phyloP scores from a whole-genome alignment of 2,888 invertebrate genomes.

The Pseudococcus viburni region DNA sequence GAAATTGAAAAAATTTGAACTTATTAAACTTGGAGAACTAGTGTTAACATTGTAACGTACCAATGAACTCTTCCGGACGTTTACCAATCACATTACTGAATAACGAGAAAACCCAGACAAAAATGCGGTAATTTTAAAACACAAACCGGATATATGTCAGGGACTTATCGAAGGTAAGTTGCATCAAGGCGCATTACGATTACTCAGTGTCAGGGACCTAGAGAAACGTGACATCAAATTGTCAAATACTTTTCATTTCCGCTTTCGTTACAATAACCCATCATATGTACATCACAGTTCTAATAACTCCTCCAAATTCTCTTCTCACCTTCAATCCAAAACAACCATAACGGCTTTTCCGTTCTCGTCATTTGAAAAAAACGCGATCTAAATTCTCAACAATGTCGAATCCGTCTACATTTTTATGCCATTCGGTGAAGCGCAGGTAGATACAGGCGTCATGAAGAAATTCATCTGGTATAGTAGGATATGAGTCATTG shows the following conservation, averaged over 20 bases:
- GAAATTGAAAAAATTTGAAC: background rate
- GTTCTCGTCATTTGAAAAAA: background rate
- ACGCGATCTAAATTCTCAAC: background rate
- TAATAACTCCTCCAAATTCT: background rate
- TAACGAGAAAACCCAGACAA: background rate
- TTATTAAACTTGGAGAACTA: too few relatives aligned
- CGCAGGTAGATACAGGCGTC: background rate
- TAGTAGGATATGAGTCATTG: background rate
- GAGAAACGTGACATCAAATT: slow-evolving; percentile 18
- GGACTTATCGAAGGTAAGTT: slow-evolving; percentile 16
- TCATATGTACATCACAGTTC: background rate
- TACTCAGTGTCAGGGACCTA: slow-evolving; percentile 43
- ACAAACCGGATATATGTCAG: slow-evolving; percentile 42
- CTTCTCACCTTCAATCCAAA: background rate
- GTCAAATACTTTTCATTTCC: slow-evolving; percentile 4
- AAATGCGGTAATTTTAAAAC: slow-evolving; percentile 30
- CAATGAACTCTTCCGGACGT: background rate
- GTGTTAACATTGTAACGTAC: background rate
- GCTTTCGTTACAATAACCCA: background rate
- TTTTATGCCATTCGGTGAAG: background rate
- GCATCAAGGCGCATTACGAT: background rate
- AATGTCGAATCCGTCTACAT: background rate
- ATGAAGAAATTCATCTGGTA: background rate
- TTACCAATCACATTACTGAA: background rate
- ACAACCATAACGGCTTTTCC: background rate